A percentile compares a stretch with the other conserved stretches of the same genome.
phyloP scores from a whole-genome alignment of 2,113 vertebrate species.

The Dasyurus viverrinus region DNA sequence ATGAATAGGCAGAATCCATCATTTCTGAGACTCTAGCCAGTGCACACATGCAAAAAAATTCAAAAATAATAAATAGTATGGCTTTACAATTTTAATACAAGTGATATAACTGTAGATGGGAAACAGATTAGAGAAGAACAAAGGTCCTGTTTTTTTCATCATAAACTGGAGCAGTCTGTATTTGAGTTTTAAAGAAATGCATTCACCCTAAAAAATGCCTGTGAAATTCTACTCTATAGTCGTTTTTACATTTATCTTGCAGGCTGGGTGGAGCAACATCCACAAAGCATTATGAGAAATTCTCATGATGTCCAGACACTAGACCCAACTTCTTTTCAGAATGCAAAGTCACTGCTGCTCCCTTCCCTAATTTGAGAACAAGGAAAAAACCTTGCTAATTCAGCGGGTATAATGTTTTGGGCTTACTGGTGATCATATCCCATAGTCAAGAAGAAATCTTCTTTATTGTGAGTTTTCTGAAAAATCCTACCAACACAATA shows the following conservation, averaged over 20 bases:
- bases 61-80: slow-evolving; percentile 5
- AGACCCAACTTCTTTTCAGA: neutral
- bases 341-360: neutral
- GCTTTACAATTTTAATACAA: neutral
- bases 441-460: neutral
- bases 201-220: neutral
- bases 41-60: neutral
- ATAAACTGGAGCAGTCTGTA: neutral
- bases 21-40: neutral
- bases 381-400: neutral
- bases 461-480: neutral
- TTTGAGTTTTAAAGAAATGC: neutral
- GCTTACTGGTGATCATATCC: neutral
- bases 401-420: neutral
- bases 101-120: neutral
- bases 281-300: neutral
- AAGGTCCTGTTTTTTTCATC: neutral
- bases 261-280: neutral
- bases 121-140: slow-evolving; percentile 15
- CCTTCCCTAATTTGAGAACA: neutral
- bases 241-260: neutral
- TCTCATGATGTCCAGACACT: neutral
- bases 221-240: neutral
- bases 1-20: neutral
- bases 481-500: neutral